Conservation (phyloP, 1,140 invertebrate genomes). For the Calosoma granatense region DNA sequence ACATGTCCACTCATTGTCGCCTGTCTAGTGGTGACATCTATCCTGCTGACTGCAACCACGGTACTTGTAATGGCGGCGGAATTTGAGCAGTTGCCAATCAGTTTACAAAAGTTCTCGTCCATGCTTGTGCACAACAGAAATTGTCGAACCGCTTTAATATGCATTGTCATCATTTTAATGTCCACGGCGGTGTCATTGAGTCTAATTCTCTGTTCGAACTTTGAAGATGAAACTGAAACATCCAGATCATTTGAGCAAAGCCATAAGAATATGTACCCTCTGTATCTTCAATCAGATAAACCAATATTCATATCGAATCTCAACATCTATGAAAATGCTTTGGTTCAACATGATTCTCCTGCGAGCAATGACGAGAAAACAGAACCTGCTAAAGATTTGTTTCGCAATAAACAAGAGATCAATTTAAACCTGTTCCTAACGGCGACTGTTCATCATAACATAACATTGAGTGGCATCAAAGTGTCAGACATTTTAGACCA, state of each 20-base stretch:
- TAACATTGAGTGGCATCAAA: constrained; percentile 27
- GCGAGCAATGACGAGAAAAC: neutral
- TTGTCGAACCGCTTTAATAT: constrained; percentile 66
- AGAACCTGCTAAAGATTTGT: neutral
- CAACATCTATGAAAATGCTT: neutral
- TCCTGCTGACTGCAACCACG: constrained; percentile 55
- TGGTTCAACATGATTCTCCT: neutral
- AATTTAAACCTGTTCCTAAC: constrained; percentile 32
- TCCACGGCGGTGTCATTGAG: constrained; percentile 45
- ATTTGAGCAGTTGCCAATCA: constrained; percentile 53
- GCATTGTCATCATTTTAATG: constrained; percentile 70
- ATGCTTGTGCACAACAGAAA: constrained; percentile 58
- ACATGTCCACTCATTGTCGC: constrained; percentile 32
- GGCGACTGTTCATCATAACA: constrained; percentile 34
- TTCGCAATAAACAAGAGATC: constrained; percentile 19
- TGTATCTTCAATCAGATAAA: neutral
- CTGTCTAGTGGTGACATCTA: constrained; percentile 50
- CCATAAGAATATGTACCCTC: too few relatives aligned
- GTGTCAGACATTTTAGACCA: neutral
- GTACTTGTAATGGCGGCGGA: constrained; percentile 80
- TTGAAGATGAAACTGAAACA: too few relatives aligned
- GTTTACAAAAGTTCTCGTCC: constrained; percentile 58
- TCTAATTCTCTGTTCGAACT: constrained; percentile 29
- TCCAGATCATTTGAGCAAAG: too few relatives aligned
- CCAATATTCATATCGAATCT: neutral